A percentile compares a stretch with the other conserved stretches of the same genome.
Evolutionary conservation across 1,140 invertebrate species (phyloP).

Genomic region (Galleria mellonella): DNA sequence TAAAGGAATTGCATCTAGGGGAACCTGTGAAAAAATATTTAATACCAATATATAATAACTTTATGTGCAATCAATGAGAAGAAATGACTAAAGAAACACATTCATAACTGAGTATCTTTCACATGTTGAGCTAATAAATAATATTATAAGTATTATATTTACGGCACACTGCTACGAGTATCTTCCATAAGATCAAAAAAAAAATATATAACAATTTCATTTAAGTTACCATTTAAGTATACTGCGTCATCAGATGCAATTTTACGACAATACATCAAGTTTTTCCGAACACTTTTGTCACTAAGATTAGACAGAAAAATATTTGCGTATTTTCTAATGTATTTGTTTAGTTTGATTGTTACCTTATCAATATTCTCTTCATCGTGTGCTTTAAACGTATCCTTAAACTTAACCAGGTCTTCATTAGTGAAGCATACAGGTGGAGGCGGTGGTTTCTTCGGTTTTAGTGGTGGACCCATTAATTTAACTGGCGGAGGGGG

Average conservation of each 20-base stretch:
- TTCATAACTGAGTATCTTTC: not conserved
- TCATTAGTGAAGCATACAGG: conserved; percentile 49
- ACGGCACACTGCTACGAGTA: too few species aligned
- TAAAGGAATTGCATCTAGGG: conserved; percentile 38
- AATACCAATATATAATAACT: not conserved
- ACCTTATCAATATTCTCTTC: conserved; percentile 61
- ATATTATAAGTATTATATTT: too few species aligned
- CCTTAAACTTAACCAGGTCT: conserved; percentile 49
- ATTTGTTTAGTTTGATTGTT: not conserved
- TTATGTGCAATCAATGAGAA: not conserved
- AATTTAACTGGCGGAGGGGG: conserved; percentile 12
- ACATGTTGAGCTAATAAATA: too few species aligned
- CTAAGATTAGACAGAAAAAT: too few species aligned
- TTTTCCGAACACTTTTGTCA: too few species aligned
- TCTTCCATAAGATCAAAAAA: too few species aligned
- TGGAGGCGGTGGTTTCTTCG: conserved; percentile 54
- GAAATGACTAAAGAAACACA: not conserved
- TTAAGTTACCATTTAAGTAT: too few species aligned
- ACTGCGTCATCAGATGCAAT: too few species aligned
- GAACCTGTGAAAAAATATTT: conserved; percentile 27
- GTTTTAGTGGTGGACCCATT: conserved; percentile 45
- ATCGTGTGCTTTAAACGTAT: conserved; percentile 47
- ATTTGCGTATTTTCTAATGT: too few species aligned
- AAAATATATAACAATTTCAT: too few species aligned
- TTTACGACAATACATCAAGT: too few species aligned